A percentile compares a stretch with the other conserved stretches of the same genome.
Conservation (phyloP, 2,888 invertebrate species). For the Sussaba pulchella region DNA sequence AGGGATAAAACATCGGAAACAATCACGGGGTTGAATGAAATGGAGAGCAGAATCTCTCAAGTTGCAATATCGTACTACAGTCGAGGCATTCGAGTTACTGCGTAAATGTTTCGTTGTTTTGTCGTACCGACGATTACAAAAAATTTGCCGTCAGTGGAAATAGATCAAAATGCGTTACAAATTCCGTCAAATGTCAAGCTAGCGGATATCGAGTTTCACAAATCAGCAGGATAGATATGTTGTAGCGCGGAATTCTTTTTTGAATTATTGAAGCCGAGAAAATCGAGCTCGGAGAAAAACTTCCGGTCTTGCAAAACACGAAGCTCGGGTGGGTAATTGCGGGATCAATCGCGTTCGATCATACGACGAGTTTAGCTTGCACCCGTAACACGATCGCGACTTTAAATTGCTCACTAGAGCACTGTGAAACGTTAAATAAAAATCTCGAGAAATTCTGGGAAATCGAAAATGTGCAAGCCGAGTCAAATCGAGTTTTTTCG, state of each 20-base stretch:
- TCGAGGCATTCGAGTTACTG: conserved; percentile 17
- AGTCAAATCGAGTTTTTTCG: background rate
- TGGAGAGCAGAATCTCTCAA: background rate
- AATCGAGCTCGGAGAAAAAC: background rate
- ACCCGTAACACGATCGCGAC: background rate
- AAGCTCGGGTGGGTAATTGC: conserved; percentile 53
- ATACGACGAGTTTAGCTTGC: background rate
- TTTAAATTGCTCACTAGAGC: background rate
- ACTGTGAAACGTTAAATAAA: conserved; percentile 10
- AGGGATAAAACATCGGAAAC: conserved; percentile 12
- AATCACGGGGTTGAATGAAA: conserved; percentile 47
- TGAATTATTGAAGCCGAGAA: background rate
- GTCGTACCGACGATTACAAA: conserved; percentile 32
- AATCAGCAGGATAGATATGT: conserved; percentile 10
- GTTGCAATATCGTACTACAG: conserved; percentile 21
- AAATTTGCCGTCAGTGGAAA: conserved; percentile 15
- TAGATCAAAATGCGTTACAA: conserved; percentile 1
- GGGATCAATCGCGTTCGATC: conserved; percentile 8
- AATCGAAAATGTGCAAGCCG: conserved; percentile 26
- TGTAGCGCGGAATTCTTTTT: conserved; percentile 4
- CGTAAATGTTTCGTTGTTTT: background rate
- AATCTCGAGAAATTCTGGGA: conserved; percentile 47
- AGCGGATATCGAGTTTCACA: conserved; percentile 20
- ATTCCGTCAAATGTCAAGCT: conserved; percentile 20
- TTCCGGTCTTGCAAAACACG: background rate